Evolutionary conservation across 2,113 vertebrate genomes (phyloP).

Genomic region (Mobula birostris): DNA sequence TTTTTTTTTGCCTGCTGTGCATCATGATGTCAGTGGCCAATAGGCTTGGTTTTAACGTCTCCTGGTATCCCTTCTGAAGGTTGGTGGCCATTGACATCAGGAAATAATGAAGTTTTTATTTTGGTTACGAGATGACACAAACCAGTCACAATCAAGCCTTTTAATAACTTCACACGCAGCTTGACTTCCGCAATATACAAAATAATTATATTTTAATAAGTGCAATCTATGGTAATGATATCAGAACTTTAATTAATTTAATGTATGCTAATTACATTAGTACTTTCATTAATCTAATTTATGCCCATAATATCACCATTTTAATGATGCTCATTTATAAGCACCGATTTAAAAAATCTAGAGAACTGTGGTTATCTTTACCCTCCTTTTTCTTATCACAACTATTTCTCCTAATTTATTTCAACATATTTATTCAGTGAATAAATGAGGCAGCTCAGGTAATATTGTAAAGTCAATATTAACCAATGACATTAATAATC

Average conservation of each 20-base stretch:
- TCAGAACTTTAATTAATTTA: slow-evolving; percentile 27
- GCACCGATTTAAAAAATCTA: slow-evolving; percentile 5
- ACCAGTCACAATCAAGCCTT: slow-evolving; percentile 9
- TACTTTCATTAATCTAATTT: slow-evolving; percentile 24
- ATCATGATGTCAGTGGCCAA: background rate
- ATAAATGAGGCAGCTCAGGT: background rate
- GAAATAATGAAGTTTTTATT: background rate
- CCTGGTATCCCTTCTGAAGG: background rate
- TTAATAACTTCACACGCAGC: background rate
- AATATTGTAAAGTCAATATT: background rate
- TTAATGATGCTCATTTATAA: slow-evolving; percentile 1
- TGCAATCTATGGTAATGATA: slow-evolving; percentile 32
- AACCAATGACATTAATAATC: background rate
- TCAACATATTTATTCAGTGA: background rate
- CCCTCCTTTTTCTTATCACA: background rate
- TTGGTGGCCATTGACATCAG: background rate
- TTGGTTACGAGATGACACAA: background rate
- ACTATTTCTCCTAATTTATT: background rate
- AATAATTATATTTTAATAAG: slow-evolving; percentile 36
- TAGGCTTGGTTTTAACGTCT: background rate
- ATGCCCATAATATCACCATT: slow-evolving; percentile 30
- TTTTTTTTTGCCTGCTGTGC: background rate
- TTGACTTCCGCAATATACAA: slow-evolving; percentile 17
- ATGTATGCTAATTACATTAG: slow-evolving; percentile 18
- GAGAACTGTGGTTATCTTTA: background rate